Percentiles rank a stretch among this genome's conserved stretches.
These are phyloP conservation scores for Lottia gigantea DNA, from an alignment of 2,888 invertebrate genomes.

Conservation along the genomic window DNA sequence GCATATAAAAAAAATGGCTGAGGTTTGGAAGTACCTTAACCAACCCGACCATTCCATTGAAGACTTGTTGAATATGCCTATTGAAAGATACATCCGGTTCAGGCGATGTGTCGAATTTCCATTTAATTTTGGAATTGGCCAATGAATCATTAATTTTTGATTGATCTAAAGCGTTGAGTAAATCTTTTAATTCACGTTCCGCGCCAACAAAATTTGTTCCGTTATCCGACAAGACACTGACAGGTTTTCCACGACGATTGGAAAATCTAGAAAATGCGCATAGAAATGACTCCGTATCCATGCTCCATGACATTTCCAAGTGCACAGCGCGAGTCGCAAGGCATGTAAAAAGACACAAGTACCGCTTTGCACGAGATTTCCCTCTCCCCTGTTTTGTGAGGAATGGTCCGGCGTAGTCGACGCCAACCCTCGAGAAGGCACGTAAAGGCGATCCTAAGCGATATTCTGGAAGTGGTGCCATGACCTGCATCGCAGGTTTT, in stretches of 20 bases:
- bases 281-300: conserved; percentile 21
- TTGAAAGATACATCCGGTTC: too few relatives aligned
- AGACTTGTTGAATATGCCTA: too few relatives aligned
- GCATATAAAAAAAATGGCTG: conserved; percentile 33
- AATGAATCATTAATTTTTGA: conserved; percentile 16
- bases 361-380: conserved; percentile 20
- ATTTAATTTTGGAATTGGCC: conserved; percentile 20
- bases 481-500: conserved; percentile 11
- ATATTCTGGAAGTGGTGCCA: conserved; percentile 24
- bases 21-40: conserved; percentile 34
- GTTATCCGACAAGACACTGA: conserved; percentile 15
- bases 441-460: conserved; percentile 18
- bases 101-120: conserved; percentile 32
- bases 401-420: conserved; percentile 27
- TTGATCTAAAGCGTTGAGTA: conserved; percentile 18
- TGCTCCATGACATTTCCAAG: conserved; percentile 1
- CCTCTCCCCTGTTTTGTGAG: conserved; percentile 22
- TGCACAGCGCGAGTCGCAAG: conserved; percentile 22
- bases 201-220: conserved; percentile 20
- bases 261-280: conserved; percentile 17
- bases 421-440: conserved; percentile 19
- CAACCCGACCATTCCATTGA: too few relatives aligned
- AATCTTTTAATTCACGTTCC: conserved; percentile 13
- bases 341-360: conserved; percentile 27
- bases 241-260: conserved; percentile 13